Evolutionary conservation across 2,888 invertebrate genomes (phyloP).

Genomic region (Dioctria linearis): DNA sequence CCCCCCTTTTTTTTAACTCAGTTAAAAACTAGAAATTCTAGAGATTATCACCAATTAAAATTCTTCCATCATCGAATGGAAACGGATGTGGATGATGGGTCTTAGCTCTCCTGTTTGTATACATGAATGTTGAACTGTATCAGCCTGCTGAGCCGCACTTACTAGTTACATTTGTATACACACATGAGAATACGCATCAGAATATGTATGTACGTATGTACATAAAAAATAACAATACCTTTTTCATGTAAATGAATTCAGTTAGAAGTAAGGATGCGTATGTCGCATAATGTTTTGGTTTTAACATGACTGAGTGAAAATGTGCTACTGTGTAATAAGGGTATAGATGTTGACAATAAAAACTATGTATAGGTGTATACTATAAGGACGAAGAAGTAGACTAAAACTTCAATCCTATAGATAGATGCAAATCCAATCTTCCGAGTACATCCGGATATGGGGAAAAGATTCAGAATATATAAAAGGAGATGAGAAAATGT

Average conservation of each 20-base stretch:
- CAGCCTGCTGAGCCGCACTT: not conserved
- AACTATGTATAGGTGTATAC: not conserved
- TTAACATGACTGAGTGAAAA: not conserved
- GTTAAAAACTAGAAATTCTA: not conserved
- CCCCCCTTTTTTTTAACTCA: no score
- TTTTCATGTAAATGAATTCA: conserved; percentile 36
- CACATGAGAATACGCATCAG: no score
- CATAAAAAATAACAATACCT: conserved; percentile 25
- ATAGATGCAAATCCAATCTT: conserved; percentile 11
- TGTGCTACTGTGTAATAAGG: conserved; percentile 21
- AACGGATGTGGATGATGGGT: not conserved
- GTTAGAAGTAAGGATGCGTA: conserved; percentile 1
- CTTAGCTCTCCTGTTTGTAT: not conserved
- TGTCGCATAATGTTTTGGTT: not conserved
- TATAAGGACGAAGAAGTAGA: not conserved
- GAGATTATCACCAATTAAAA: conserved; percentile 31
- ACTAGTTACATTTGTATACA: conserved; percentile 8
- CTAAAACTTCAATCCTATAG: conserved; percentile 7
- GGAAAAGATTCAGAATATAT: conserved; percentile 11
- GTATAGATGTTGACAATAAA: conserved; percentile 18
- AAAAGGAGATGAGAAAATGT: conserved; percentile 18
- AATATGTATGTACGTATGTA: not conserved
- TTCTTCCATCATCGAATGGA: conserved; percentile 3
- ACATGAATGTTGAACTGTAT: conserved; percentile 34
- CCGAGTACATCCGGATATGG: not conserved